phyloP scores from a whole-genome alignment of 2,113 vertebrate genomes.

The Thomomys bottae region DNA sequence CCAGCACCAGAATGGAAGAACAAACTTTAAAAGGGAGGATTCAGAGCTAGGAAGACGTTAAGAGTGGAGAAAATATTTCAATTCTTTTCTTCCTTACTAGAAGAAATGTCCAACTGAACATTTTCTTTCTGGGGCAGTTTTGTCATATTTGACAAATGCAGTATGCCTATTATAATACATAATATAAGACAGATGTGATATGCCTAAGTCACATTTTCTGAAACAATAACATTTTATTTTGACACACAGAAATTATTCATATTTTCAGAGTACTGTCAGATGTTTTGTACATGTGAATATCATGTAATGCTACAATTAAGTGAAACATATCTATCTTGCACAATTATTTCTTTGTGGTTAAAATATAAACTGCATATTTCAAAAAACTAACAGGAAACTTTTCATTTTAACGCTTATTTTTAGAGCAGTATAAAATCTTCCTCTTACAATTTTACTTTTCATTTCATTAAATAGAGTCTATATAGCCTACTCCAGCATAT shows the following conservation, averaged over 20 bases:
- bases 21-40: background rate
- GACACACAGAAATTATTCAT: background rate
- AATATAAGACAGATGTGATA: background rate
- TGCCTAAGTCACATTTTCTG: background rate
- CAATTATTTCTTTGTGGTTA: background rate
- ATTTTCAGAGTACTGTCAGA: background rate
- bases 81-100: background rate
- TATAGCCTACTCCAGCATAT: background rate
- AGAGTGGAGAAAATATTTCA: background rate
- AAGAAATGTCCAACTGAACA: background rate
- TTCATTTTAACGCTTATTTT: constrained; percentile 8
- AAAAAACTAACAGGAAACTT: background rate
- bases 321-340: background rate
- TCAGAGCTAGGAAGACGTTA: background rate
- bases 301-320: background rate
- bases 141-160: background rate
- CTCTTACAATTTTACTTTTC: background rate
- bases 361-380: background rate
- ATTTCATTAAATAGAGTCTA: background rate
- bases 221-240: background rate
- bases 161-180: background rate
- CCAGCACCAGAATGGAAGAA: background rate
- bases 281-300: background rate
- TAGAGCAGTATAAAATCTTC: background rate
- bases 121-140: background rate